phyloP scores from a whole-genome alignment of 2,888 invertebrate species.

The Drosophila putrida region DNA sequence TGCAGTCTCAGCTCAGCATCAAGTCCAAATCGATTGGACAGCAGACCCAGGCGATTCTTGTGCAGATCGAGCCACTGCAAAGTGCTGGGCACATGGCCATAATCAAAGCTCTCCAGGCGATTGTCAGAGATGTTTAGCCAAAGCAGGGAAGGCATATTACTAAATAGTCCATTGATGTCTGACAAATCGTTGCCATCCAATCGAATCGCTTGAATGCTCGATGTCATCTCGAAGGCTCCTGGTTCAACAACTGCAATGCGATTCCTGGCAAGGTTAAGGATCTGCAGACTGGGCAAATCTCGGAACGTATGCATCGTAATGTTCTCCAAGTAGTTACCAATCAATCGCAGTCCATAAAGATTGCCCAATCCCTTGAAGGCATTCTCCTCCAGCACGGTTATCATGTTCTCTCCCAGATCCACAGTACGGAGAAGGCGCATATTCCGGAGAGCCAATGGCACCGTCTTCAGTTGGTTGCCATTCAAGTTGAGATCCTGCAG shows the following conservation, averaged over 20 bases:
- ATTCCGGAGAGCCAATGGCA: constrained; percentile 93
- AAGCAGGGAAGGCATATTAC: constrained; percentile 92
- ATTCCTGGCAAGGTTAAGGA: constrained; percentile 95
- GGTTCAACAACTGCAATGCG: constrained; percentile 91
- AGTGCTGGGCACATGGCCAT: constrained; percentile 92
- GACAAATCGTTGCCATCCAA: constrained; percentile 94
- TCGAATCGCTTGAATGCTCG: constrained; percentile 93
- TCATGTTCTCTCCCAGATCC: constrained; percentile 96
- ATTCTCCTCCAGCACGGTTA: constrained; percentile 92
- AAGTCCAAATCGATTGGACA: constrained; percentile 91
- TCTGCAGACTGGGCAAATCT: constrained; percentile 92
- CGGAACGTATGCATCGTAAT: constrained; percentile 92
- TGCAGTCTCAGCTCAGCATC: constrained; percentile 90
- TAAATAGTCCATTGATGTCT: constrained; percentile 93
- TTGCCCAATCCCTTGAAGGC: constrained; percentile 94
- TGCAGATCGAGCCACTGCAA: constrained; percentile 96
- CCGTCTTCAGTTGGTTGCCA: constrained; percentile 92
- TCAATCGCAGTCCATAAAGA: constrained; percentile 94
- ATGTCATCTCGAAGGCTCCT: constrained; percentile 92
- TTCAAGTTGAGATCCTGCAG: constrained; percentile 96
- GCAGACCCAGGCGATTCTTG: constrained; percentile 92
- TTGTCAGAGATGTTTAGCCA: constrained; percentile 97
- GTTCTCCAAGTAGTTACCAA: constrained; percentile 94
- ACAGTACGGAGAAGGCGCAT: constrained; percentile 94
- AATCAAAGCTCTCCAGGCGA: constrained; percentile 95